phyloP scores from a whole-genome alignment of 2,888 invertebrate genomes.

The Epinotia demarniana region DNA sequence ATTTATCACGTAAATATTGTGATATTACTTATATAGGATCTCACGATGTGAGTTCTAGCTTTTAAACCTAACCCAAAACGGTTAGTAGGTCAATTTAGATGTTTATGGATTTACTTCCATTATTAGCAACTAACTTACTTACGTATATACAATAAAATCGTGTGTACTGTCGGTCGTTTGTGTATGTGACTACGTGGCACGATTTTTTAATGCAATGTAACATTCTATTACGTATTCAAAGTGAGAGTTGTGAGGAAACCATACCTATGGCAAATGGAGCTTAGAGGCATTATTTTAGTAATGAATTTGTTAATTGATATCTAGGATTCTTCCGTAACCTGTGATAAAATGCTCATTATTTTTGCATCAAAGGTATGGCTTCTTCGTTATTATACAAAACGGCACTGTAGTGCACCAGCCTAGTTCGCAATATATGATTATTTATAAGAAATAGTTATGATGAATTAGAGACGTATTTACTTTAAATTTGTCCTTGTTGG shows the following conservation, averaged over 20 bases:
- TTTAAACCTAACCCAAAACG: not conserved
- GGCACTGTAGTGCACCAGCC: not conserved
- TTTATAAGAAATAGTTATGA: not conserved
- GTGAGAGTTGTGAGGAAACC: not conserved
- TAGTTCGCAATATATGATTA: not conserved
- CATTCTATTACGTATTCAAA: not conserved
- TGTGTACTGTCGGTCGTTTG: not conserved
- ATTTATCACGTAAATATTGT: slow-evolving; percentile 14
- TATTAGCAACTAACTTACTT: not conserved
- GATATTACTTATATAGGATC: slow-evolving; percentile 30
- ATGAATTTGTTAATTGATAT: not conserved
- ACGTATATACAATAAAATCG: not conserved
- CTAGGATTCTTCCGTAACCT: not conserved
- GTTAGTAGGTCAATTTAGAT: not conserved
- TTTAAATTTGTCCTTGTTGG: not conserved
- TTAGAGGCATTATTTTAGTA: not conserved
- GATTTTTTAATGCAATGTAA: not conserved
- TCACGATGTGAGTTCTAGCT: slow-evolving; percentile 8
- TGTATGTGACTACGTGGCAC: not conserved
- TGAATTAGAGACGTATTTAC: not conserved
- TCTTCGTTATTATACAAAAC: not conserved
- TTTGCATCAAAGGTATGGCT: not conserved
- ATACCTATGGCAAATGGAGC: not conserved
- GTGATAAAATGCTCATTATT: not conserved
- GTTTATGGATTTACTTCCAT: not conserved